A percentile compares a stretch with the other conserved stretches of the same genome.
These are phyloP conservation scores for Rhegmatorhina hoffmannsi DNA, from an alignment of 2,113 vertebrate genomes.

Conservation along the genomic window DNA sequence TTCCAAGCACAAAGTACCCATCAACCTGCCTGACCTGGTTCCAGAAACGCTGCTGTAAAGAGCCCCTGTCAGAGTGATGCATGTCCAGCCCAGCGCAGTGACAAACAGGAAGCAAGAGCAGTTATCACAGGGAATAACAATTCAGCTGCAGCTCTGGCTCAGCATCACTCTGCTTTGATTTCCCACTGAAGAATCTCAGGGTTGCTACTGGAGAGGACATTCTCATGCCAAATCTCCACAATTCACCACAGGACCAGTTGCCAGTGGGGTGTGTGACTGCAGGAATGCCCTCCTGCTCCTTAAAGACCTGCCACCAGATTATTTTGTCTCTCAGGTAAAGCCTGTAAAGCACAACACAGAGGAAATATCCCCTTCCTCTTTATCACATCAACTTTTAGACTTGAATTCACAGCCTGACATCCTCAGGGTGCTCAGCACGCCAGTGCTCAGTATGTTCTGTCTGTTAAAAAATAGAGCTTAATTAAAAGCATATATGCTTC, in stretches of 20 bases:
- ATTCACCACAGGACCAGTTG: not conserved
- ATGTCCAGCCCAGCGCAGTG: not conserved
- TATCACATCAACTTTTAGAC: not conserved
- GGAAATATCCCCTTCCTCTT: not conserved
- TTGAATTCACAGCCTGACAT: not conserved
- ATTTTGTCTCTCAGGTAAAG: not conserved
- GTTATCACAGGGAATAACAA: slow-evolving; percentile 44
- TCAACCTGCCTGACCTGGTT: slow-evolving; percentile 22
- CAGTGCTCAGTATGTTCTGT: not conserved
- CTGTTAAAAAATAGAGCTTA: not conserved
- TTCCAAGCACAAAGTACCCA: slow-evolving; percentile 52
- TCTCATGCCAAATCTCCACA: not conserved
- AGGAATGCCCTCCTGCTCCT: not conserved
- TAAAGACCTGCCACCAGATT: not conserved
- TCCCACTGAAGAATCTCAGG: not conserved
- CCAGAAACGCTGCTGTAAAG: not conserved
- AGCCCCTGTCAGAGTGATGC: slow-evolving; percentile 54
- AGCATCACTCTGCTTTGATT: not conserved
- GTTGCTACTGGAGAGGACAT: not conserved
- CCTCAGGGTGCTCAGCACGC: not conserved
- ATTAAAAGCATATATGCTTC: slow-evolving; percentile 40
- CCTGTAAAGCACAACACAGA: not conserved
- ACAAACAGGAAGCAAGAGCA: slow-evolving; percentile 31
- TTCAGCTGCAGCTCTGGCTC: not conserved
- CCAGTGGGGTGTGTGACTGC: not conserved